A percentile compares a stretch with the other conserved stretches of the same genome.
Conservation (phyloP, 2,888 invertebrate genomes). For the Epinotia demarniana region DNA sequence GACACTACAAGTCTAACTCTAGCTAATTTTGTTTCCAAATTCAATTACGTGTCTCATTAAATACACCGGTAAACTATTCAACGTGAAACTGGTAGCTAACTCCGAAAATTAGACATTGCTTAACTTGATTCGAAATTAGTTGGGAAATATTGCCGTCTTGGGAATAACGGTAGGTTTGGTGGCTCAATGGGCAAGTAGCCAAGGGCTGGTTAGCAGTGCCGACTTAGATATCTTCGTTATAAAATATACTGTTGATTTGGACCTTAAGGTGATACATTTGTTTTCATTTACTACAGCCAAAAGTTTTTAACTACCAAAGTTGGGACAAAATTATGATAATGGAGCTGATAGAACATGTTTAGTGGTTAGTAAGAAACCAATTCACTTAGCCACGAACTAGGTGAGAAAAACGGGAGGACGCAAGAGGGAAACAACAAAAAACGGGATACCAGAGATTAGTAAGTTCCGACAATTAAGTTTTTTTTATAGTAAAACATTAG, state of each 20-base stretch:
- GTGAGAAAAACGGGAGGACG: slow-evolving; percentile 47
- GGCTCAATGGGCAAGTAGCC: slow-evolving; percentile 58
- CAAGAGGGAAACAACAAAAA: slow-evolving; percentile 46
- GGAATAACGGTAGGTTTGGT: slow-evolving; percentile 44
- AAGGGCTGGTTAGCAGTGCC: slow-evolving; percentile 58
- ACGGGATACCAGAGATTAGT: not conserved
- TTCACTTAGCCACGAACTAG: slow-evolving; percentile 49
- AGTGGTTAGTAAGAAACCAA: slow-evolving; percentile 46
- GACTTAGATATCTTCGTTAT: slow-evolving; percentile 52
- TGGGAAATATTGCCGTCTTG: slow-evolving; percentile 47
- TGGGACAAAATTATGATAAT: not conserved
- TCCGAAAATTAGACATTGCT: slow-evolving; percentile 40
- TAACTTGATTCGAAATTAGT: slow-evolving; percentile 43
- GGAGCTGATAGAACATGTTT: slow-evolving; percentile 1
- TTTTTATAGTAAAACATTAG: not conserved
- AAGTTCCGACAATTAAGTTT: not conserved
- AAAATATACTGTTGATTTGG: slow-evolving; percentile 27
- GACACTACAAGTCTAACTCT: not conserved
- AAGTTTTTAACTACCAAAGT: not conserved
- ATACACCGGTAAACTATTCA: slow-evolving; percentile 26
- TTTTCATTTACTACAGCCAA: not conserved
- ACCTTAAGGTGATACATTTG: slow-evolving; percentile 3
- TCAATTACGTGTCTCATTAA: slow-evolving; percentile 14
- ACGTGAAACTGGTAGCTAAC: slow-evolving; percentile 21
- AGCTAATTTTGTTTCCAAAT: slow-evolving; percentile 17